Evolutionary conservation across 2,113 vertebrate species (phyloP).

Genomic region (Aplodontia rufa): DNA sequence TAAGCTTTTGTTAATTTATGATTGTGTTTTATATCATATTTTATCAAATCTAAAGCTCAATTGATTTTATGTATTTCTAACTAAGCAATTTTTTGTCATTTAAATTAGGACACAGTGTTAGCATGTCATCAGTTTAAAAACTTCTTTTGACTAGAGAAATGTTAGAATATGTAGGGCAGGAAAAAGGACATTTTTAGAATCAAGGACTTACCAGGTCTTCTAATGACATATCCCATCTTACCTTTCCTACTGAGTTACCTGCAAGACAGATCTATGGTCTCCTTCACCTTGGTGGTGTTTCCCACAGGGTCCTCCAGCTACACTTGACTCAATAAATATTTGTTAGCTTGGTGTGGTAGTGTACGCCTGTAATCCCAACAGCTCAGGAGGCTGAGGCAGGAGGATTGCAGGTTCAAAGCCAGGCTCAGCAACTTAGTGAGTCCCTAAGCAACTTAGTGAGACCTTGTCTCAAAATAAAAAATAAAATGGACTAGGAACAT

Average conservation of each 20-base stretch:
- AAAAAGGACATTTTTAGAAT: background rate
- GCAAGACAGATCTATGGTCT: background rate
- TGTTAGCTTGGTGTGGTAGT: no score
- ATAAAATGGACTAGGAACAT: no score
- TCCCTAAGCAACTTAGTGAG: no score
- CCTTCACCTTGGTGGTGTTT: background rate
- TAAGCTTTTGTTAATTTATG: background rate
- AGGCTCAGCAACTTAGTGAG: no score
- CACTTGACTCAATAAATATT: background rate
- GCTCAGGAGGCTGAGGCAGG: no score
- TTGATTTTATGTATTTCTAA: background rate
- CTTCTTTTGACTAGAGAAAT: background rate
- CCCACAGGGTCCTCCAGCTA: background rate
- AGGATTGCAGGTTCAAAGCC: no score
- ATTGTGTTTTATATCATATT: background rate
- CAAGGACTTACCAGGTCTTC: background rate
- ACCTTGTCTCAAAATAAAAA: no score
- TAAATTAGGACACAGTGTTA: background rate
- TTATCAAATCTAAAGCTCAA: background rate
- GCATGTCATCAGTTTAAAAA: background rate
- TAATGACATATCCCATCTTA: background rate
- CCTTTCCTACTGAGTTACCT: background rate
- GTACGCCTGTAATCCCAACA: no score
- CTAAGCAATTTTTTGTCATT: background rate
- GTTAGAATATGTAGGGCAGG: no score